Base-by-base conservation (phyloP, 2,113 vertebrate species). In the Pterophyllum scalare region DNA sequence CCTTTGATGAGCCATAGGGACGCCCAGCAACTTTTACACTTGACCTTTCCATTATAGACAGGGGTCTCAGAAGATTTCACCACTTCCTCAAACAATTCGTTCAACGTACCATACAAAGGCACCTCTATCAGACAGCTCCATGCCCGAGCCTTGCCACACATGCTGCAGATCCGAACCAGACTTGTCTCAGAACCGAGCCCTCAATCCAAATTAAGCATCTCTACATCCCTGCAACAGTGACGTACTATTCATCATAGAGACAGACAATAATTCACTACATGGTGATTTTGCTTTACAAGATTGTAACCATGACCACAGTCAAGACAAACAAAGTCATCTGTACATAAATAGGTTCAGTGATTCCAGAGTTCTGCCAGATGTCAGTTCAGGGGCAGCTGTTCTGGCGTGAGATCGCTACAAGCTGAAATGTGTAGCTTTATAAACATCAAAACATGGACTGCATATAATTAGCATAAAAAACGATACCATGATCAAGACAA, bases 21-120 rank as follows among this genome's bases (percentile, higher is more conserved):
- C 64, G 84, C 62, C 87, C 77, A 67, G 91, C 85, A 90, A 90
- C 89, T 90, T 87, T 91, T 91, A 91, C 89, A 94, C 91, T 94
- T 94, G 92, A 95, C 93, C 94, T 94, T 87, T 80, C 60, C 83
- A 74, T 91, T 83, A 85, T 6, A 79, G 77, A 59, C 60, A 12
- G 6, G 77, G 77, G 86, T 74, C 87, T 87, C 85, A 10, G 40
- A 61, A 82, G 83, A 85, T 82, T 80, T 83, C 54, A 83, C 80
- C 70, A 52, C 85, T 93, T 93, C 88, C 90, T 86, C 56, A 86
- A 90, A 87, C 80, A 56, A 74, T 85, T 85, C 56, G 58, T 78
- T 77, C 80, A 61, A 89, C 88, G 75, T 43, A 22, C 77, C 52
- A 4, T 15, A 84, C 76, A 61, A 74, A 62, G 33, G 58, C 14